Conservation (phyloP, 2,113 vertebrate genomes). For the Melanerpes aurifrons region DNA sequence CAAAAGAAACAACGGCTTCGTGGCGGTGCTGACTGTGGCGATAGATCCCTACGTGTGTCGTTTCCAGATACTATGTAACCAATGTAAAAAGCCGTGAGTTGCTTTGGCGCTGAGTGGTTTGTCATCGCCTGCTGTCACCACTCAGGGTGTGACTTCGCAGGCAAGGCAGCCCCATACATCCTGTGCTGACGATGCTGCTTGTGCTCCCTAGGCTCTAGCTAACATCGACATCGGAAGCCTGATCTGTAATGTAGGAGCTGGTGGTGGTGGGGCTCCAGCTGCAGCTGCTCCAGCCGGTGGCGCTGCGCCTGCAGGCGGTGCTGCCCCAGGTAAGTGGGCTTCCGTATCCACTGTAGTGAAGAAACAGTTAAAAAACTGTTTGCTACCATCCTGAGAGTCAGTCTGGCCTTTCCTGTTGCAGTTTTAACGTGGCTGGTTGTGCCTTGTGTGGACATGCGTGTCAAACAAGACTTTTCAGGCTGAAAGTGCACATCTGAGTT, state of each 20-base stretch:
- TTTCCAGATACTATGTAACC: fast-evolving
- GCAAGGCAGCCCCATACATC: fast-evolving
- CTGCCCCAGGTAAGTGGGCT: constrained; percentile 83
- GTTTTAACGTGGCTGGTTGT: fast-evolving
- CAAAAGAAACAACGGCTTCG: neutral
- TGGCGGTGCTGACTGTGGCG: neutral
- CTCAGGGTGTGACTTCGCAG: fast-evolving
- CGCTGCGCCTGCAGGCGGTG: constrained; percentile 67
- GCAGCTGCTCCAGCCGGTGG: constrained; percentile 72
- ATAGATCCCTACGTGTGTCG: fast-evolving
- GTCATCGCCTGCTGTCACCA: fast-evolving
- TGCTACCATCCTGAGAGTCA: fast-evolving
- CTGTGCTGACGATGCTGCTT: fast-evolving
- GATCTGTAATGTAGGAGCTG: constrained; percentile 94
- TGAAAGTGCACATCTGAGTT: fast-evolving
- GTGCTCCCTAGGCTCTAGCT: constrained; percentile 82
- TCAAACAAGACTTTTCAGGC: fast-evolving
- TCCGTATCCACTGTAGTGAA: fast-evolving
- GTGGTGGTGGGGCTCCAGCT: constrained; percentile 85
- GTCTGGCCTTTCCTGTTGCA: fast-evolving
- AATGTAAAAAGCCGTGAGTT: fast-evolving
- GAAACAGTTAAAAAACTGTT: fast-evolving
- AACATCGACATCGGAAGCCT: constrained; percentile 91
- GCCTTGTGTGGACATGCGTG: fast-evolving
- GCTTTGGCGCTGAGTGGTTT: fast-evolving